These are phyloP conservation scores for Dromaius novaehollandiae DNA, from an alignment of 2,113 vertebrate species.

Conservation along the genomic window DNA sequence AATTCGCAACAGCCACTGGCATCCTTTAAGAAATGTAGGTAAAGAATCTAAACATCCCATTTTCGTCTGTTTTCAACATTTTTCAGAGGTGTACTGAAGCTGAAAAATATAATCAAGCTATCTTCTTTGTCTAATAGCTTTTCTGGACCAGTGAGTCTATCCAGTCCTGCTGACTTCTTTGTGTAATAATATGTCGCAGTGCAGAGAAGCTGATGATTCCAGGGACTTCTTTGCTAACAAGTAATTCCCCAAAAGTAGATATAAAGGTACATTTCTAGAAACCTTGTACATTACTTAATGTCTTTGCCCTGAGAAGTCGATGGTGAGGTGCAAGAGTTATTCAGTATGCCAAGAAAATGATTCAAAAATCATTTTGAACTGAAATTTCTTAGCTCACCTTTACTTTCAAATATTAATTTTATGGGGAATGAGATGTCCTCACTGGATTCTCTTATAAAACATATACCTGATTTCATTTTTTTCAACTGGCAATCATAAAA, in stretches of 20 bases:
- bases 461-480: background rate
- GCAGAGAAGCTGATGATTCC: background rate
- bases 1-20: background rate
- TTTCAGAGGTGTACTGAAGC: slow-evolving; percentile 1
- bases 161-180: background rate
- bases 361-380: background rate
- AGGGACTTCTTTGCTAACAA: background rate
- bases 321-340: background rate
- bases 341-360: background rate
- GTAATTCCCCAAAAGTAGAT: background rate
- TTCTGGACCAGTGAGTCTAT: slow-evolving; percentile 1
- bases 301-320: background rate
- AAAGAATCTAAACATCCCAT: background rate
- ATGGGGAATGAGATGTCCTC: background rate
- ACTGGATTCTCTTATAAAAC: background rate
- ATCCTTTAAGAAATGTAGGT: background rate
- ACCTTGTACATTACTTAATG: background rate
- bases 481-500: background rate
- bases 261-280: background rate
- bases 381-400: background rate
- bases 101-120: background rate
- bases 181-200: background rate
- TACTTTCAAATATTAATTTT: background rate
- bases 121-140: background rate
- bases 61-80: background rate